Evolutionary conservation across 2,113 vertebrate genomes (phyloP).

Genomic region (Hirundichthys speculiger): DNA sequence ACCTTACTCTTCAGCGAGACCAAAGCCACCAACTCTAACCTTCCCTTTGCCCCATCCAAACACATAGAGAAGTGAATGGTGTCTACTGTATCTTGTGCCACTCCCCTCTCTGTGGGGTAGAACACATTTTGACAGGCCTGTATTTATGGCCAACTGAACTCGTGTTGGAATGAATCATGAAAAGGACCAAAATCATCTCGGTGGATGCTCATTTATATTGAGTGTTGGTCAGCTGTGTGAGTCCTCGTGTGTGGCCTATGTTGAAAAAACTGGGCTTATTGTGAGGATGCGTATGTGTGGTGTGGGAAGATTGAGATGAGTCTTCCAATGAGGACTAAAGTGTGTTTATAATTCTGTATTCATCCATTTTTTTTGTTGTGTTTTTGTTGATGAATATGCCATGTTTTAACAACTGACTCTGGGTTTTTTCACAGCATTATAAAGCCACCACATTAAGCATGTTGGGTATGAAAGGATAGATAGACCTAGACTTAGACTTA

Average conservation of each 20-base stretch:
- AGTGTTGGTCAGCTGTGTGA: slow-evolving; percentile 58
- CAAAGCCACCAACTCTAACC: slow-evolving; percentile 73
- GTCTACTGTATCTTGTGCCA: slow-evolving; percentile 73
- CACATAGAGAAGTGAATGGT: slow-evolving; percentile 76
- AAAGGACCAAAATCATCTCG: slow-evolving; percentile 67
- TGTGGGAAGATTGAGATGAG: slow-evolving; percentile 57
- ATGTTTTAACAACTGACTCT: slow-evolving; percentile 9
- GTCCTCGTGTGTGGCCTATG: slow-evolving; percentile 59
- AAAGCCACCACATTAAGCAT: too few species aligned
- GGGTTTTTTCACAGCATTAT: neutral
- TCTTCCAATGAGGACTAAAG: slow-evolving; percentile 47
- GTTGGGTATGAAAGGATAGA: too few species aligned
- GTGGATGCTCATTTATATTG: slow-evolving; percentile 65
- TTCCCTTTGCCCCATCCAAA: slow-evolving; percentile 57
- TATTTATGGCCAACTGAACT: slow-evolving; percentile 73
- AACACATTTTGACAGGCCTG: slow-evolving; percentile 75
- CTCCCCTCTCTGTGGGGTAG: slow-evolving; percentile 71
- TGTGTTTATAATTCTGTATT: slow-evolving; percentile 24
- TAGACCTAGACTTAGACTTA: too few species aligned
- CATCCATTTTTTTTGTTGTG: slow-evolving; percentile 38
- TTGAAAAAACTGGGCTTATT: slow-evolving; percentile 34
- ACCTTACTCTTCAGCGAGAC: slow-evolving; percentile 74
- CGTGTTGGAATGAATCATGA: slow-evolving; percentile 73
- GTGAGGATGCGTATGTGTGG: slow-evolving; percentile 29
- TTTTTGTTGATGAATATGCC: slow-evolving; percentile 11